Base-by-base conservation (phyloP, 2,888 invertebrate species). In the Synergus japonicus region DNA sequence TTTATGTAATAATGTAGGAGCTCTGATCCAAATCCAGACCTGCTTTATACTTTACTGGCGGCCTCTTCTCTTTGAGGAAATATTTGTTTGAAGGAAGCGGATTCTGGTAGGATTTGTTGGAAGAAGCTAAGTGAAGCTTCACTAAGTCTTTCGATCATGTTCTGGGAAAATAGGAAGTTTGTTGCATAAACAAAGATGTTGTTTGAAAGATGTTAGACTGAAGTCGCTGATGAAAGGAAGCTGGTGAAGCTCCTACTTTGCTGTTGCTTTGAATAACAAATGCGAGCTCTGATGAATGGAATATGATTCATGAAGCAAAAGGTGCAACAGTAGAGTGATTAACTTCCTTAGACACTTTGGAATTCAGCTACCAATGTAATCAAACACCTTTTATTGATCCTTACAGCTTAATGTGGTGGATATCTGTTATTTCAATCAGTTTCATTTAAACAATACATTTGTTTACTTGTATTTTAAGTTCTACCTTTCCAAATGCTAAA, bases 401-500 rank as follows among this genome's bases (percentile, higher is more conserved):
- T 58, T 58, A 58, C 8, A 58, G 9, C 4, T 10, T 4, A 10
- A 58, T 58, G 18, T 58, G 18, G 9, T 58, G 18, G 54, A n/a
- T 9, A n/a, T n/a, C n/a, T 54, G n/a, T 54, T 46, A n/a, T 2
- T 58, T 58, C 2, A 37, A 58, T 58, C 58, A n/a, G n/a, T 9
- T 7, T 58, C 10, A 9, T 15, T 58, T 58, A 1, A 58, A 4
- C 10, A 58, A 10, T 69, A 37, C 4, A 37, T 29, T 49, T n/a
- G n/a, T 69, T 29, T 49, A 58, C 18, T 69, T 69, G 0, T 49
- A 29, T 46, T 67, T 5, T 1, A 67, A 67, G 12, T 7, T 13
- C 41, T 41, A 46, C 44, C 44, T 18, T 18, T 44, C 29, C 12
- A 10, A 67, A 67, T 67, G 44, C 67, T 69, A 13, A 69, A 69